Percentiles rank a stretch among this genome's conserved stretches.
Conservation (phyloP, 2,113 vertebrate species). For the Neodontobutis hainanensis region DNA sequence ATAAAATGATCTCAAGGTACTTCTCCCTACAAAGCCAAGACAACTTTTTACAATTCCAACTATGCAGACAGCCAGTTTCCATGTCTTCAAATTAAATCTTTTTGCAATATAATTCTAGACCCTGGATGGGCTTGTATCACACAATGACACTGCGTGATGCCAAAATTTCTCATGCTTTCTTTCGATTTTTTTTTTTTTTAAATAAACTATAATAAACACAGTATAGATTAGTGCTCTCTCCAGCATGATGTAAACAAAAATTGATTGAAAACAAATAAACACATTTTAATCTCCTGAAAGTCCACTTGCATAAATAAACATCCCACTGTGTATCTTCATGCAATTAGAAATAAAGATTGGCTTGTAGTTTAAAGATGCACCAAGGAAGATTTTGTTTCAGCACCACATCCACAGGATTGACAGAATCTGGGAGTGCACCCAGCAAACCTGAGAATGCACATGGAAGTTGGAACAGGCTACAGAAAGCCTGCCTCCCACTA, state of each 20-base stretch:
- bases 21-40: constrained; percentile 12
- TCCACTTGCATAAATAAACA: constrained; percentile 33
- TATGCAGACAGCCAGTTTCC: neutral
- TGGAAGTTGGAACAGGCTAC: too few relatives aligned
- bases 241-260: constrained; percentile 2
- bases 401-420: constrained; percentile 7
- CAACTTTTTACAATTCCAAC: neutral
- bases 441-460: too few relatives aligned
- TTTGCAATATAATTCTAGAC: neutral
- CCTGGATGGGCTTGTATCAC: neutral
- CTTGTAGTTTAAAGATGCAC: constrained; percentile 4
- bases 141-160: neutral
- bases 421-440: too few relatives aligned
- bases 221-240: neutral
- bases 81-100: neutral
- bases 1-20: neutral
- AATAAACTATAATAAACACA: neutral
- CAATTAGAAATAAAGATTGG: constrained; percentile 5
- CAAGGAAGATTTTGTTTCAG: constrained; percentile 4
- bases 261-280: constrained; percentile 60
- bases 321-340: constrained; percentile 18
- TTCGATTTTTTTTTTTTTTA: neutral
- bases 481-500: too few relatives aligned
- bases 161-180: too few relatives aligned
- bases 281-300: constrained; percentile 24